Conservation (phyloP, 2,113 vertebrate genomes). For the Callipepla californica region DNA sequence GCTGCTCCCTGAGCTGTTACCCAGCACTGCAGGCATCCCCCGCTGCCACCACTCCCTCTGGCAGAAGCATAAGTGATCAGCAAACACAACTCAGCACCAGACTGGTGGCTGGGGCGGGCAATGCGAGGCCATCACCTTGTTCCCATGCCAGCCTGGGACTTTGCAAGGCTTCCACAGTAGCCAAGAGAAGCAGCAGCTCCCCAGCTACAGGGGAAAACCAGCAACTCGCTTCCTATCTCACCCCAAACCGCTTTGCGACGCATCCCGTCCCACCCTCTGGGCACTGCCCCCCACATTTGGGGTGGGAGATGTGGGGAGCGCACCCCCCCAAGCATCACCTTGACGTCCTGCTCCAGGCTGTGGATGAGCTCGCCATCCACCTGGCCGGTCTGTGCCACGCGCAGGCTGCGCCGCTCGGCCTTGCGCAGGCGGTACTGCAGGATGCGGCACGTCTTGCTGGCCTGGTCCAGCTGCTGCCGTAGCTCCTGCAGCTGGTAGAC, state of each 20-base stretch:
- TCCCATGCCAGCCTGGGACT: not conserved
- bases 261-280: not conserved
- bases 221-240: not conserved
- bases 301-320: not conserved
- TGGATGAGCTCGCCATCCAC: conserved; percentile 94
- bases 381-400: conserved; percentile 94
- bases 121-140: not conserved
- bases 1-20: not conserved
- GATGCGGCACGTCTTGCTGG: conserved; percentile 97
- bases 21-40: fast-evolving
- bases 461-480: conserved; percentile 95
- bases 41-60: not conserved
- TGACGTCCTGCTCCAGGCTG: conserved; percentile 95
- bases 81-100: conserved; percentile 10
- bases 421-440: conserved; percentile 97
- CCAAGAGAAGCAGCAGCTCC: not conserved
- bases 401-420: conserved; percentile 93
- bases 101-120: fast-evolving
- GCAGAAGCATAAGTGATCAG: conserved; percentile 6
- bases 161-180: fast-evolving
- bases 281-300: not conserved
- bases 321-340: conserved; percentile 77
- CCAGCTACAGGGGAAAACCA: not conserved
- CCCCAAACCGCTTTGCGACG: not conserved
- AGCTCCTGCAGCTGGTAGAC: conserved; percentile 98